Conservation (phyloP, 2,888 invertebrate species). For the Tachina fera region DNA sequence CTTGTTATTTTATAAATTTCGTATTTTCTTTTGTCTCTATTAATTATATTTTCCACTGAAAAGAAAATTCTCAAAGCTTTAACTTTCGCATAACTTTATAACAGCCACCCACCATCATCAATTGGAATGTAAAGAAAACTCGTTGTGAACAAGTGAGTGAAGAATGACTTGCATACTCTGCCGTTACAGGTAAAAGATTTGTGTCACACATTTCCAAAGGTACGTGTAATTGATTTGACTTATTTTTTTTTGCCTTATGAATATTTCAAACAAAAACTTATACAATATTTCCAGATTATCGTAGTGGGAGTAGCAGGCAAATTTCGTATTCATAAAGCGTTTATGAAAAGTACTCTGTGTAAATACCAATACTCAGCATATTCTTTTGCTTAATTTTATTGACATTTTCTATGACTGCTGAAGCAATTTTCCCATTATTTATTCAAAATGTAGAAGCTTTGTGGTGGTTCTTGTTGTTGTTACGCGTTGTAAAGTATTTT, state of each 20-base stretch:
- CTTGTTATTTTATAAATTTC: too few species aligned
- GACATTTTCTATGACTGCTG: too few species aligned
- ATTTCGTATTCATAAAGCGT: not conserved
- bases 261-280: not conserved
- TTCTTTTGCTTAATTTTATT: not conserved
- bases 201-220: not conserved
- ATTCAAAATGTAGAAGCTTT: too few species aligned
- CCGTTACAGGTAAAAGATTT: not conserved
- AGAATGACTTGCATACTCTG: not conserved
- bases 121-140: not conserved
- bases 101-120: not conserved
- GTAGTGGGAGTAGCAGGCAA: not conserved
- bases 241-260: not conserved
- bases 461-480: too few species aligned
- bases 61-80: not conserved
- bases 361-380: not conserved
- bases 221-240: not conserved
- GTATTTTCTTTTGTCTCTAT: too few species aligned
- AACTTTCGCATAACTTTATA: not conserved
- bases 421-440: too few species aligned
- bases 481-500: too few species aligned
- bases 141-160: not conserved
- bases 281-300: conserved; percentile 9
- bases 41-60: too few species aligned
- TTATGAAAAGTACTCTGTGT: not conserved